Evolutionary conservation across 2,888 invertebrate species (phyloP), one percentile per base, ranked within the genome.

Genomic region (Heliconius sara): DNA sequence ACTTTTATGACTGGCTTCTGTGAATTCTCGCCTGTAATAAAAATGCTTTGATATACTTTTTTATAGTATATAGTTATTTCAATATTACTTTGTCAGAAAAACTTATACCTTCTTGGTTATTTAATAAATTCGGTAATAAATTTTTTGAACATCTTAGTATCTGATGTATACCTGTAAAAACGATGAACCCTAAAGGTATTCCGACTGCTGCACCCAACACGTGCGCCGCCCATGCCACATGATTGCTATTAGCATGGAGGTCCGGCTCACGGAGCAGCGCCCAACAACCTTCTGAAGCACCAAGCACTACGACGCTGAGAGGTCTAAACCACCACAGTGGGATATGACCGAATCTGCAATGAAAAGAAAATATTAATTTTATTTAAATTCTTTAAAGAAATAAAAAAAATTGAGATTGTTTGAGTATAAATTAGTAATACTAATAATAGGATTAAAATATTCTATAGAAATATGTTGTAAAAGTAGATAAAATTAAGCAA

Each of bases 201-300:
- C 97, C 97, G 1, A 96, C 95, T 1, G 96, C 88, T 5, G 97
- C 97, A 7, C 97, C 97, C 10, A 96, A 96, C 25, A 96, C 92
- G 87, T 97, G 97, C 9, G 97, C 97, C 1, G 97, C 96, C 96
- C 97, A 96, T 66, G 97, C 97, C 81, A 97, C 95, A 83, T 90
- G 89, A 27, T 89, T 89, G 74, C 84, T 83, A 22, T 84, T 74
- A 19, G 80, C 81, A 22, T 83, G 85, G 25, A 85, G 83, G 65
- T 85, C 86, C 2, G 85, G 84, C 16, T 79, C 81, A 4, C 67
- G 81, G 52, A 83, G 73, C 81, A 91, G 85, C 81, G 96, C 95
- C 86, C 97, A 95, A 90, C 89, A 88, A 16, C 86, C 88, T 82
- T 97, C 97, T 39, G 97, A 97, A 52, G 96, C 90, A 10, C 96